Conservation (phyloP, 92 coral and sea anemone genomes). For the Scolanthus callimorphus region DNA sequence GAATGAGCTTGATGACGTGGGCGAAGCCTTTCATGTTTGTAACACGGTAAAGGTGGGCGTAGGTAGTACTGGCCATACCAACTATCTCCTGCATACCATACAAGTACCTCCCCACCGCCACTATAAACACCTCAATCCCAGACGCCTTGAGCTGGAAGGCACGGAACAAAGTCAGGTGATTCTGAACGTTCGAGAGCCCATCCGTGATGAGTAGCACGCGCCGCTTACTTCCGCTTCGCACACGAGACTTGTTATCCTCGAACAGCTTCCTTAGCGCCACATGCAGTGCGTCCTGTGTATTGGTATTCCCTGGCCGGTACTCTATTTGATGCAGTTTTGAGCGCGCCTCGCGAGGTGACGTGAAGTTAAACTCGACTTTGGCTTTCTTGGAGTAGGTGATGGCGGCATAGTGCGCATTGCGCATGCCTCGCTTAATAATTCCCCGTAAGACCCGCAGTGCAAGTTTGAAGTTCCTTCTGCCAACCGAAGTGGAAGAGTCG, state of each 20-base stretch:
- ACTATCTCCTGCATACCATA: conserved; percentile 38
- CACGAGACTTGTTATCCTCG: conserved; percentile 14
- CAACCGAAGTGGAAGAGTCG: conserved; percentile 56
- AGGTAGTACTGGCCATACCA: conserved; percentile 35
- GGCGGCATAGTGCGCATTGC: conserved; percentile 41
- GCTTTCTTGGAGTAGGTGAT: conserved; percentile 47
- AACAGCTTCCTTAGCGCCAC: conserved; percentile 24
- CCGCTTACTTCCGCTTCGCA: conserved; percentile 16
- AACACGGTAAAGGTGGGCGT: conserved; percentile 46
- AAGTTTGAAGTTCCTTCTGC: conserved; percentile 15
- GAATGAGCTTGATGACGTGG: conserved; percentile 26
- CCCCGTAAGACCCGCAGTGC: conserved; percentile 34
- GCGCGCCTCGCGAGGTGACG: conserved; percentile 12
- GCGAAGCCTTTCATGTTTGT: conserved; percentile 21
- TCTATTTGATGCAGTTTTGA: conserved; percentile 10
- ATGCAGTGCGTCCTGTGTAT: conserved; percentile 42
- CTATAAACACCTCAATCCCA: conserved; percentile 37
- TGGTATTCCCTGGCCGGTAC: conserved; percentile 38
- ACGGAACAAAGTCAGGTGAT: conserved; percentile 21
- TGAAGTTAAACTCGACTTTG: conserved; percentile 29
- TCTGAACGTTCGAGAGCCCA: conserved; percentile 40
- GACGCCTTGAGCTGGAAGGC: conserved; percentile 27
- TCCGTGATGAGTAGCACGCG: conserved; percentile 42
- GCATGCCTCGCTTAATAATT: conserved; percentile 21
- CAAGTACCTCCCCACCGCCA: conserved; percentile 39